Evolutionary conservation across 2,888 invertebrate species (phyloP), one percentile per base, ranked within the genome.

Genomic region (Girardia tigrina): DNA sequence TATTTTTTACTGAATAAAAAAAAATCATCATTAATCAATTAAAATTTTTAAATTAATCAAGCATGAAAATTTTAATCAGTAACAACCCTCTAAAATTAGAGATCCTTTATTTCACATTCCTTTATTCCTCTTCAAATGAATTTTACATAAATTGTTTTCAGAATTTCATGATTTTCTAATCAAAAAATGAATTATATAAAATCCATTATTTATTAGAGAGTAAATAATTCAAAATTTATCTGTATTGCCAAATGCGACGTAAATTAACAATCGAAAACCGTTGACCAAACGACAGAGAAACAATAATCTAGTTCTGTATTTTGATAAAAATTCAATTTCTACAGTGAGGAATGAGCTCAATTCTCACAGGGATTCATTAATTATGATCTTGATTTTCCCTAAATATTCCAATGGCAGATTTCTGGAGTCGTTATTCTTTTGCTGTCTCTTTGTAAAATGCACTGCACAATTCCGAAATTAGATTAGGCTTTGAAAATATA

Each of bases 181-280:
- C 56, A 12, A 16, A 56, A 56, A 12, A n/a, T 23, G 56, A 12
- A 56, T 56, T 56, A 56, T 56, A 56, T 56, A 56, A 56, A 56
- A 20, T 56, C 23, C 56, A 56, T 56, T 56, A 56, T 56, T 56
- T 56, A 56, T 56, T 56, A 2, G 20, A 20, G 4, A 20, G 56
- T 56, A 56, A 56, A 56, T 56, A 20, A 56, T 56, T 56, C 56
- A 56, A 56, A 56, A 20, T 20, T 20, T 20, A 56, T 56, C 56
- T 56, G 56, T 56, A 20, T 23, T 56, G 56, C 56, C 56, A 56
- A 20, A 56, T 56, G 2, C 23, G 56, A 56, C 56, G 56, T 56
- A 56, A 56, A 56, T 56, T 56, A 56, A 56, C 56, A 56, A 56
- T 56, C n/a, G 56, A 56, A 56, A 56, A 56, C 56, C 56, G 23